Evolutionary conservation across 2,888 invertebrate species (phyloP).

Genomic region (Galerucella calmariensis): DNA sequence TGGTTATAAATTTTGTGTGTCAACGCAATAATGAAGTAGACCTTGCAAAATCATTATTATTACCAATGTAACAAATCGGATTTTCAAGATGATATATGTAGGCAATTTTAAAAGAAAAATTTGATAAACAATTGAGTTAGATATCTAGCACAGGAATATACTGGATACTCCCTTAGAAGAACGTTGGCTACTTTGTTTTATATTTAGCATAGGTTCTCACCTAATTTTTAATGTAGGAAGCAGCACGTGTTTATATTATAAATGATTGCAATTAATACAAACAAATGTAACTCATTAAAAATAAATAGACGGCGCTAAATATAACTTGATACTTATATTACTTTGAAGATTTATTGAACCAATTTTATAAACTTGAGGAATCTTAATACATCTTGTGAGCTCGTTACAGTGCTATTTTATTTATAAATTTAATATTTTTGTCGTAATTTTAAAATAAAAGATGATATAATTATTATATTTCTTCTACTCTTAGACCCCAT

Average conservation of each 20-base stretch:
- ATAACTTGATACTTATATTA: too few relatives aligned
- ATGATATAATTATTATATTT: too few relatives aligned
- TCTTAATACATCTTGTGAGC: too few relatives aligned
- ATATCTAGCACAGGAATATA: too few relatives aligned
- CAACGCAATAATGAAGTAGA: slow-evolving; percentile 4
- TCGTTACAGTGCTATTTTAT: too few relatives aligned
- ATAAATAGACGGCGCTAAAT: neutral
- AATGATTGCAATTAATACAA: neutral
- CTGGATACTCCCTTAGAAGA: too few relatives aligned
- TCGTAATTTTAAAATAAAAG: too few relatives aligned
- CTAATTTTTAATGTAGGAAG: neutral
- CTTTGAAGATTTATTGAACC: too few relatives aligned
- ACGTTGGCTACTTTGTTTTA: neutral
- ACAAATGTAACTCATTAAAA: neutral
- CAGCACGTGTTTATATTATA: neutral
- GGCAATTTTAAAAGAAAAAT: neutral
- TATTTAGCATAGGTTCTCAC: neutral
- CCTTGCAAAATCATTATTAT: slow-evolving; percentile 11
- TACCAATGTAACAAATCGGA: neutral
- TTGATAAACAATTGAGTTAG: too few relatives aligned
- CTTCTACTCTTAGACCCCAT: too few relatives aligned
- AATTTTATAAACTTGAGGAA: too few relatives aligned
- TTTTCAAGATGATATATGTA: neutral
- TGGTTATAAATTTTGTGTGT: neutral
- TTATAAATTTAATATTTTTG: too few relatives aligned